Conservation (phyloP, 2,888 invertebrate genomes). For the Aleiodes testaceus region DNA sequence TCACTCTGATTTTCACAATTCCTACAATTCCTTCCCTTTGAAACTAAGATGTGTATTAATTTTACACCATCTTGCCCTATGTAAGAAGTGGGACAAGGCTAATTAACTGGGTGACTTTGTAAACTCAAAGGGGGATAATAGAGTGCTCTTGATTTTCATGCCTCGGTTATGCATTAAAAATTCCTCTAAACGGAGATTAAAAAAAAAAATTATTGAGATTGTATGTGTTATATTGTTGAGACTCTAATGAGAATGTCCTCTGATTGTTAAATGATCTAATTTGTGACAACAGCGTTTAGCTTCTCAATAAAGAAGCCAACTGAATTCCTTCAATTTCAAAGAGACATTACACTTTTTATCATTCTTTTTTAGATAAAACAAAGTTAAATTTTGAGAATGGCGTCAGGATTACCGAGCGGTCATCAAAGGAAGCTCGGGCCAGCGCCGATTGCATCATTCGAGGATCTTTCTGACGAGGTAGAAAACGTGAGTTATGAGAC, state of each 20-base stretch:
- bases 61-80: too few relatives aligned
- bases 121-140: slow-evolving; percentile 5
- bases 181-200: background rate
- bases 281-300: background rate
- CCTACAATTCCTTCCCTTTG: background rate
- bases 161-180: background rate
- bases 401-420: slow-evolving; percentile 67
- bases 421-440: slow-evolving; percentile 89
- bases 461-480: slow-evolving; percentile 90
- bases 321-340: background rate
- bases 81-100: slow-evolving; percentile 25
- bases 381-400: slow-evolving; percentile 60
- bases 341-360: background rate
- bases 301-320: background rate
- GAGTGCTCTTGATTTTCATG: background rate
- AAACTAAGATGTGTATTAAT: too few relatives aligned
- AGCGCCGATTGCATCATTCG: slow-evolving; percentile 95
- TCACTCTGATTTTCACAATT: too few relatives aligned
- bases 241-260: slow-evolving; percentile 19
- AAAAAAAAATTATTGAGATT: background rate
- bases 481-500: slow-evolving; percentile 71
- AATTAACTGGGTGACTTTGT: slow-evolving; percentile 23
- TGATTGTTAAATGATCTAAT: slow-evolving; percentile 24
- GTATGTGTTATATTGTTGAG: background rate
- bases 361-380: slow-evolving; percentile 13